phyloP scores from a whole-genome alignment of 2,113 vertebrate species.

The Ciconia boyciana region DNA sequence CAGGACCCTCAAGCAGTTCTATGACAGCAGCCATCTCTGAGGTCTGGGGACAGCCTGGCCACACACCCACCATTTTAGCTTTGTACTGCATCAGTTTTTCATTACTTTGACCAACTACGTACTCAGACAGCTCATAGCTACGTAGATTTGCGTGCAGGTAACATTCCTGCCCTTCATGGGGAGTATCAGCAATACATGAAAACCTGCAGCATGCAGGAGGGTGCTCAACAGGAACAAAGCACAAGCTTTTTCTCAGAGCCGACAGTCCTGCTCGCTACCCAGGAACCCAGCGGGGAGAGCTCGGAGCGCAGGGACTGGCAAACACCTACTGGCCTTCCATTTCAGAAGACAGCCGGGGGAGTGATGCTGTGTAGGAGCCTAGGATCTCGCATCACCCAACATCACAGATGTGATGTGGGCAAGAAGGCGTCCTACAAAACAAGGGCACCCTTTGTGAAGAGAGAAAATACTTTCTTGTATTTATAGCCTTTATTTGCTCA shows the following conservation, averaged over 20 bases:
- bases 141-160: rapidly evolving
- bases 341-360: not conserved
- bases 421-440: not conserved
- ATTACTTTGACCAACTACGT: rapidly evolving
- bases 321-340: not conserved
- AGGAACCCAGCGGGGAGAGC: not conserved
- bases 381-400: not conserved
- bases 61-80: not conserved
- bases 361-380: not conserved
- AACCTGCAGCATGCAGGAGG: not conserved
- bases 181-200: not conserved
- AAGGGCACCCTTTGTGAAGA: not conserved
- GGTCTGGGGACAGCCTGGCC: not conserved
- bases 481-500: not conserved
- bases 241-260: not conserved
- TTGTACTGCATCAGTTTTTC: rapidly evolving
- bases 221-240: rapidly evolving
- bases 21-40: not conserved
- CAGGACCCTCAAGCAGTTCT: rapidly evolving
- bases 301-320: not conserved
- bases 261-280: not conserved
- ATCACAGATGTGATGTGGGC: not conserved
- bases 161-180: not conserved
- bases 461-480: not conserved
- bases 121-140: not conserved